Conservation (phyloP, 2,113 vertebrate genomes). For the Lampris incognitus region DNA sequence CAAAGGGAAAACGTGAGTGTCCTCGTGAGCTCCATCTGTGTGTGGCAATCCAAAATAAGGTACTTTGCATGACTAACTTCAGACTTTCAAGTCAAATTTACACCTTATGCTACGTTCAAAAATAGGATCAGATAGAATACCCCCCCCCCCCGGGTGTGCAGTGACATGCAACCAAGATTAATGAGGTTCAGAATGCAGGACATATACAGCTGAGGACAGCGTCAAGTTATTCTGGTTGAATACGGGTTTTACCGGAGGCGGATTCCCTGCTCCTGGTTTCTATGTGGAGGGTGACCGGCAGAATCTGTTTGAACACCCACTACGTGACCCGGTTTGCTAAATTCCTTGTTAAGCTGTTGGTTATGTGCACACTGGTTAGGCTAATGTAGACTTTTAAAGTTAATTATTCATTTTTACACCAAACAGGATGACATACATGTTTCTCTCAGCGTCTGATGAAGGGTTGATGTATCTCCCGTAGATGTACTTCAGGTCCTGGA, state of each 20-base stretch:
- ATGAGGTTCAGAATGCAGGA: neutral
- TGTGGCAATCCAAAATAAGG: conserved; percentile 67
- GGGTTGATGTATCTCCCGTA: conserved; percentile 94
- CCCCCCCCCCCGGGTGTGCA: neutral
- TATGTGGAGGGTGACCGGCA: no score
- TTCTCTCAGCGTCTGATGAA: conserved; percentile 90
- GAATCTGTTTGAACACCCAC: no score
- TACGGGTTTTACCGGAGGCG: no score
- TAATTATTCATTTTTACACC: neutral
- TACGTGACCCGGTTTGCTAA: no score
- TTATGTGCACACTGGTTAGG: neutral
- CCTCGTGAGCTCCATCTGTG: conserved; percentile 60
- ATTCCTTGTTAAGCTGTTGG: neutral
- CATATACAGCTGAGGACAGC: neutral
- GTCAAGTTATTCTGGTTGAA: no score
- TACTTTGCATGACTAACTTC: conserved; percentile 68
- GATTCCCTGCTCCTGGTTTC: no score
- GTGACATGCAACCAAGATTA: neutral
- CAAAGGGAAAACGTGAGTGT: conserved; percentile 46
- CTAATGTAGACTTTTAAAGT: neutral
- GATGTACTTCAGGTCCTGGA: conserved; percentile 96
- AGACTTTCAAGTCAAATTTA: conserved; percentile 63
- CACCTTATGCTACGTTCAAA: conserved; percentile 55
- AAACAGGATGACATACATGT: conserved; percentile 86
- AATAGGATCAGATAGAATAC: conserved; percentile 33